phyloP scores from a whole-genome alignment of 2,888 invertebrate genomes.

The Heteromyza rotundicornis region DNA sequence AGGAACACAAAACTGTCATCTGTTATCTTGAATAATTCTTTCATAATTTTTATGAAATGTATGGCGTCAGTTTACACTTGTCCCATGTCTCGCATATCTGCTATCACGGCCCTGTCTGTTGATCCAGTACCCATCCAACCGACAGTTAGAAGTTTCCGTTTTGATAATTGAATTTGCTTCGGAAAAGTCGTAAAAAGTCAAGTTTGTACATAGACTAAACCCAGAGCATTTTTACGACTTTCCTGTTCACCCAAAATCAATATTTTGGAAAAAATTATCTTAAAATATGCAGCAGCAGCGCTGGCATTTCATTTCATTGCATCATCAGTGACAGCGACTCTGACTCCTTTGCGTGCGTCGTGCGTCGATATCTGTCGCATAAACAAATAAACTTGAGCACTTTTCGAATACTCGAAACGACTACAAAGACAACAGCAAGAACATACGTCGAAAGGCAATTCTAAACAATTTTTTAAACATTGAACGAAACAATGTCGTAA shows the following conservation, averaged over 20 bases:
- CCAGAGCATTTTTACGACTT: conserved; percentile 23
- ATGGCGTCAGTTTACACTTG: conserved; percentile 4
- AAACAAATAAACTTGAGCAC: conserved; percentile 32
- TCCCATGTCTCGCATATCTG: neutral
- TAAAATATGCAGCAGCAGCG: neutral
- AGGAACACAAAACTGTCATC: too few species aligned
- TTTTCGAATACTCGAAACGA: too few species aligned
- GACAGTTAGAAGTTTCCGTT: neutral
- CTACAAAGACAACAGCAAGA: too few species aligned
- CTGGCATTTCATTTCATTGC: neutral
- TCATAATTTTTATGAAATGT: neutral
- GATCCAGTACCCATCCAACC: too few species aligned
- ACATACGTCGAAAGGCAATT: conserved; percentile 18
- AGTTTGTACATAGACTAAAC: conserved; percentile 7
- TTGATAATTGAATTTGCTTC: neutral
- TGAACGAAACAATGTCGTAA: conserved; percentile 10
- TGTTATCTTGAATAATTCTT: too few species aligned
- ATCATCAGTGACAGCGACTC: neutral
- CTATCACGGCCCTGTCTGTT: too few species aligned
- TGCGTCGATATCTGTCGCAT: conserved; percentile 26
- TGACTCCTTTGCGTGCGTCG: neutral
- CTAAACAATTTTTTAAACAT: conserved; percentile 19
- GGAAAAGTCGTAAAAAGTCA: conserved; percentile 5
- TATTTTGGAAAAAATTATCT: conserved; percentile 19
- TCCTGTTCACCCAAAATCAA: conserved; percentile 10